Evolutionary conservation across 2,113 vertebrate genomes (phyloP).

Genomic region (human): DNA sequence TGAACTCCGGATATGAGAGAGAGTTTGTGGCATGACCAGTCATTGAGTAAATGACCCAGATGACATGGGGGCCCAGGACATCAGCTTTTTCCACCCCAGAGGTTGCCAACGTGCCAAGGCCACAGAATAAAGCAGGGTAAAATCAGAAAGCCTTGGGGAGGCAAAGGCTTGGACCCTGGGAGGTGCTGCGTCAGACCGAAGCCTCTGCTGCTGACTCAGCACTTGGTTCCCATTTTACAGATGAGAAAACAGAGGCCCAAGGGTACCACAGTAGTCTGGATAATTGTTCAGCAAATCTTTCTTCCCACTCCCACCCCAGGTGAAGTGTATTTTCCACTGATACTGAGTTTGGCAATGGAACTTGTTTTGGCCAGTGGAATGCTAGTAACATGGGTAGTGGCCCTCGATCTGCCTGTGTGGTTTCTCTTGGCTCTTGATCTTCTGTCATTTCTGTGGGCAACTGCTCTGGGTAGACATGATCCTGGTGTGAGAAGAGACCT

Average conservation of each 20-base stretch:
- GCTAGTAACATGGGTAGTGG: neutral
- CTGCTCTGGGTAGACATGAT: neutral
- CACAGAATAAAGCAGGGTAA: neutral
- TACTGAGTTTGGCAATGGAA: neutral
- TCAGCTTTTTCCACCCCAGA: neutral
- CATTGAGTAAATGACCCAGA: neutral
- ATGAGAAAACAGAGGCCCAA: neutral
- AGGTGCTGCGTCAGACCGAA: neutral
- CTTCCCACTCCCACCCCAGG: neutral
- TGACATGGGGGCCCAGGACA: too few relatives aligned
- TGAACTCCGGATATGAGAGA: neutral
- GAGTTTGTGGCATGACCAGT: neutral
- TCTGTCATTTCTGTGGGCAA: neutral
- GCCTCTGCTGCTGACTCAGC: neutral
- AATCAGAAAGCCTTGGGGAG: neutral
- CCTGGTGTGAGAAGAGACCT: neutral
- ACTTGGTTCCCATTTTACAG: neutral
- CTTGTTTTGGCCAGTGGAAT: neutral
- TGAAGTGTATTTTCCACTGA: neutral
- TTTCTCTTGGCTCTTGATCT: neutral
- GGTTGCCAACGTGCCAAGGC: too few relatives aligned
- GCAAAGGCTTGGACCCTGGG: neutral
- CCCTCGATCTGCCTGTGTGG: neutral
- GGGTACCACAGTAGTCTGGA: too few relatives aligned
- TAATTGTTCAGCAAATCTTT: neutral